Percentiles rank a stretch among this genome's conserved stretches.
phyloP scores from a whole-genome alignment of 2,113 vertebrate genomes.

The Cyprinodon variegatus region DNA sequence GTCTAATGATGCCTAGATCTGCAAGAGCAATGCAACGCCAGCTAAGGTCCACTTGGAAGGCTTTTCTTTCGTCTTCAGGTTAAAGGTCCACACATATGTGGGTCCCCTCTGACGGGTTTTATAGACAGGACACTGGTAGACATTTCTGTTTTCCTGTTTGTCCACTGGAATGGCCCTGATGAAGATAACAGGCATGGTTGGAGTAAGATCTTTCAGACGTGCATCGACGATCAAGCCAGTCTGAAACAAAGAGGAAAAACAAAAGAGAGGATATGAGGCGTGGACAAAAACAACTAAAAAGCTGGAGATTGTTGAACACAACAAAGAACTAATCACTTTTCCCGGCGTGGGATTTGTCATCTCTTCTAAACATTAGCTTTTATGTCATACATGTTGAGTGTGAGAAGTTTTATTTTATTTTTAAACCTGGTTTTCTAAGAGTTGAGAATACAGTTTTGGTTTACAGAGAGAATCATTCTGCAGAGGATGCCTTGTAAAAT shows the following conservation, averaged over 20 bases:
- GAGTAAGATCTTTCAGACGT: conserved; percentile 90
- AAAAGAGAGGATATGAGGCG: neutral
- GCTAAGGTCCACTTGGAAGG: conserved; percentile 93
- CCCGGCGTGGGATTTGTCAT: too few species aligned
- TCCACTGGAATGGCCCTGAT: conserved; percentile 87
- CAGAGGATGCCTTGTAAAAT: too few species aligned
- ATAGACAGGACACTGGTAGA: conserved; percentile 91
- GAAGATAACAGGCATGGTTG: conserved; percentile 89
- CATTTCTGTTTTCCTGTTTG: conserved; percentile 82
- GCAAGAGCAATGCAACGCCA: conserved; percentile 91
- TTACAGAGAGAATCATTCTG: too few species aligned
- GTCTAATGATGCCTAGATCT: conserved; percentile 72
- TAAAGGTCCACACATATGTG: conserved; percentile 94
- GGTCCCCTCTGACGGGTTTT: conserved; percentile 91
- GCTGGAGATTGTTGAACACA: conserved; percentile 3
- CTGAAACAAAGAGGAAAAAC: conserved; percentile 67
- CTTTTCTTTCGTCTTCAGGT: conserved; percentile 91
- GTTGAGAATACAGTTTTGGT: too few species aligned
- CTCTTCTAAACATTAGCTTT: neutral
- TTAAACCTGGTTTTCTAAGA: too few species aligned
- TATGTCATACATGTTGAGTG: neutral
- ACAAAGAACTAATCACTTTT: too few species aligned
- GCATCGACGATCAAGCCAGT: conserved; percentile 85
- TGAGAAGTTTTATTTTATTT: too few species aligned
- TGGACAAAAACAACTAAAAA: conserved; percentile 23